Evolutionary conservation across 2,888 invertebrate genomes (phyloP).

Genomic region (Lordiphosa andalusiaca): DNA sequence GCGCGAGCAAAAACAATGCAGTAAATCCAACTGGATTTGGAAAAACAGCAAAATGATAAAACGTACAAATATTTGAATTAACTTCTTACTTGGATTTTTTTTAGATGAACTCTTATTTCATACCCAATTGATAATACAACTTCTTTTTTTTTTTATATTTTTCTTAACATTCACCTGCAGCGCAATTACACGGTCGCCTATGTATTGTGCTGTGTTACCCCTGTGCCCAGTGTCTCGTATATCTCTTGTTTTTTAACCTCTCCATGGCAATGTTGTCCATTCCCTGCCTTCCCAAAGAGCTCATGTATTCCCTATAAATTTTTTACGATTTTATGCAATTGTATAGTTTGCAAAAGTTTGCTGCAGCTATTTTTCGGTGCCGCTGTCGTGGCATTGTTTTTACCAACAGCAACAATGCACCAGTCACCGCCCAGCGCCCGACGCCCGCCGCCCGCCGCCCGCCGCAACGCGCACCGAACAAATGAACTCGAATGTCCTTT

Average conservation of each 20-base stretch:
- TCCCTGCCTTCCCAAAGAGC: constrained; percentile 44
- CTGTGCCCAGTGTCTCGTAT: constrained; percentile 17
- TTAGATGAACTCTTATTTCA: constrained; percentile 11
- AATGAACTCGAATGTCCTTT: constrained; percentile 74
- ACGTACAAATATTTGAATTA: too few species aligned
- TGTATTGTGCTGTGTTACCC: constrained; percentile 24
- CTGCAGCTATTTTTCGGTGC: constrained; percentile 72
- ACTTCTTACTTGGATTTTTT: too few species aligned
- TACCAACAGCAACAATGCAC: constrained; percentile 53
- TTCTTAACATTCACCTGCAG: constrained; percentile 9
- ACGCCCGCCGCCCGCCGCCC: constrained; percentile 63
- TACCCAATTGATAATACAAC: too few species aligned
- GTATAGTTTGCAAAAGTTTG: constrained; percentile 72
- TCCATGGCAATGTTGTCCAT: constrained; percentile 36
- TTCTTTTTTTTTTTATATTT: constrained; percentile 6
- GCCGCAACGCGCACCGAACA: constrained; percentile 57
- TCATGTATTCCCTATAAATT: constrained; percentile 69
- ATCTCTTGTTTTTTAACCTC: constrained; percentile 29
- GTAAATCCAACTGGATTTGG: too few species aligned
- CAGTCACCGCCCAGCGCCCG: constrained; percentile 33
- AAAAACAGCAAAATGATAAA: too few species aligned
- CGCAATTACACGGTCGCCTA: constrained; percentile 45
- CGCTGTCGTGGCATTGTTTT: constrained; percentile 65
- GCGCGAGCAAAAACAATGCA: too few species aligned
- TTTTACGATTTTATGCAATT: constrained; percentile 76